Percentiles rank a stretch among this genome's conserved stretches.
Evolutionary conservation across 1,140 invertebrate genomes (phyloP).

Genomic region (Spodoptera litura): DNA sequence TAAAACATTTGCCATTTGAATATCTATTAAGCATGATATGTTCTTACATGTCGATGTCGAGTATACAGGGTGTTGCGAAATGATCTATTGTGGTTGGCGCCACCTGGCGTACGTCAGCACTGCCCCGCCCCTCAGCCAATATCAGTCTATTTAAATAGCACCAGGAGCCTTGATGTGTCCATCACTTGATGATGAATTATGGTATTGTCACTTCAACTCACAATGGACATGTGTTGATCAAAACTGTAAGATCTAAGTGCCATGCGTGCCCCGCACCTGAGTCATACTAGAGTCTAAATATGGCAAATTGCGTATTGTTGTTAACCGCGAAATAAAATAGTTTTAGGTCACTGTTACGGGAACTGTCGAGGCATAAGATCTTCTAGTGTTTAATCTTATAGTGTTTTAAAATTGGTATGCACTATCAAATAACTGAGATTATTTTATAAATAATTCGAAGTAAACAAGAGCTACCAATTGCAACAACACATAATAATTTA

Average conservation of each 20-base stretch:
- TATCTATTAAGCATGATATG: slow-evolving; percentile 47
- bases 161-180: slow-evolving; percentile 70
- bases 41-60: slow-evolving; percentile 33
- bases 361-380: not conserved
- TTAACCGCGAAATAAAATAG: slow-evolving; percentile 15
- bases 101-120: slow-evolving; percentile 37
- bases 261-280: slow-evolving; percentile 21
- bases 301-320: not conserved
- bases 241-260: not conserved
- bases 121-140: slow-evolving; percentile 53
- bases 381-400: not conserved
- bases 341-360: slow-evolving; percentile 23
- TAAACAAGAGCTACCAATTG: not conserved
- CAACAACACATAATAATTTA: not conserved
- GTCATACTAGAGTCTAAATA: slow-evolving; percentile 12
- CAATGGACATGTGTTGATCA: not conserved
- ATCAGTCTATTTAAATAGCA: slow-evolving; percentile 59
- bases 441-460: not conserved
- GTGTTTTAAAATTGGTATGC: not conserved
- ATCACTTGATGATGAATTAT: slow-evolving; percentile 64
- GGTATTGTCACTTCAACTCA: slow-evolving; percentile 56
- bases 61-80: slow-evolving; percentile 35
- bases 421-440: not conserved
- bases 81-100: slow-evolving; percentile 43
- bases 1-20: slow-evolving; percentile 47